These are phyloP conservation scores for Temnothorax rugatulus DNA, from an alignment of 2,888 invertebrate genomes.

Conservation along the genomic window DNA sequence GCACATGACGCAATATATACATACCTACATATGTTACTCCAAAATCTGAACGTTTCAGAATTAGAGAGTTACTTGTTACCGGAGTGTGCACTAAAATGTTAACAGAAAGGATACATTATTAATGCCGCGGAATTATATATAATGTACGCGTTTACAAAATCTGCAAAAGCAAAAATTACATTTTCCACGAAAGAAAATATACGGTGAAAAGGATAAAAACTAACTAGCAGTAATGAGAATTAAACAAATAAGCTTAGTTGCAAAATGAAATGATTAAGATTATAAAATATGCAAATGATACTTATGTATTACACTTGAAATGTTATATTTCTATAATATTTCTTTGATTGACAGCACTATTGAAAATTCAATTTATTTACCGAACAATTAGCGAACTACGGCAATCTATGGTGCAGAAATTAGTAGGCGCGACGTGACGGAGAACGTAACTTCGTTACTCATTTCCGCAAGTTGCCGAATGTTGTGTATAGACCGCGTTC, in stretches of 20 bases:
- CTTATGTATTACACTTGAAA: neutral
- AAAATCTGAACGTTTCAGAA: conserved; percentile 41
- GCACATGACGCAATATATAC: neutral
- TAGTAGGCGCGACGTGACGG: neutral
- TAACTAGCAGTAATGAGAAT: neutral
- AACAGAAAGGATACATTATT: neutral
- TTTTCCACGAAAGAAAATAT: neutral
- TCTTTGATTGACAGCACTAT: neutral
- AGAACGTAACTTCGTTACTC: conserved; percentile 28
- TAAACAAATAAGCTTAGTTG: neutral
- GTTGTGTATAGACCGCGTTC: neutral
- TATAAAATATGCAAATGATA: neutral
- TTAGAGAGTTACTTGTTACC: conserved; percentile 6
- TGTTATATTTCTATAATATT: neutral
- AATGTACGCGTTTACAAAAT: neutral
- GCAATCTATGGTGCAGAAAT: neutral
- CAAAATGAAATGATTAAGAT: neutral
- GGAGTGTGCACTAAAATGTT: conserved; percentile 22
- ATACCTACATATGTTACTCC: conserved; percentile 6
- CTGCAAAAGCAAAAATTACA: neutral
- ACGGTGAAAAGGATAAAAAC: neutral
- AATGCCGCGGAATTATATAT: neutral
- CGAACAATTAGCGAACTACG: conserved; percentile 18
- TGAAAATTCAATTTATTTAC: conserved; percentile 23
- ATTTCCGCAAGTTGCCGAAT: conserved; percentile 17